Conservation (phyloP, 2,113 vertebrate species). For the Dipodomys merriami region DNA sequence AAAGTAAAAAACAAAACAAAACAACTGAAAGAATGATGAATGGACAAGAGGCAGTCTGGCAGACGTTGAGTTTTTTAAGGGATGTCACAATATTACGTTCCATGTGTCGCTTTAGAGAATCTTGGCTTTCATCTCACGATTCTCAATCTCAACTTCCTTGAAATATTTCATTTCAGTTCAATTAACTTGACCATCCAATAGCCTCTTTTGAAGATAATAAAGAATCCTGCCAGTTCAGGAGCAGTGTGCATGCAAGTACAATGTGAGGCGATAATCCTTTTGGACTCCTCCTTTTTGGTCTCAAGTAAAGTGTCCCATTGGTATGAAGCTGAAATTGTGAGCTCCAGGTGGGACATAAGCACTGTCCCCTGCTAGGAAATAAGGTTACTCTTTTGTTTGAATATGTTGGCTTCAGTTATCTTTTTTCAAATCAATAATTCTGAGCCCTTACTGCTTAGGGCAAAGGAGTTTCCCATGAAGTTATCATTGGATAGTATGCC, state of each 20-base stretch:
- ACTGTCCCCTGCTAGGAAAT: neutral
- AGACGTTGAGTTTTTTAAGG: constrained; percentile 74
- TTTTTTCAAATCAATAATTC: constrained; percentile 2
- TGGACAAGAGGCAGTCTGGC: constrained; percentile 78
- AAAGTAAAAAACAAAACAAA: constrained; percentile 34
- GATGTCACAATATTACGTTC: constrained; percentile 91
- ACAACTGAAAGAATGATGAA: constrained; percentile 78
- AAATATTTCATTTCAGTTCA: constrained; percentile 63
- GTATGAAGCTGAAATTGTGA: constrained; percentile 34
- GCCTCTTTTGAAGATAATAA: constrained; percentile 58
- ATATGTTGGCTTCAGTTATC: neutral
- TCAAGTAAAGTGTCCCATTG: constrained; percentile 39
- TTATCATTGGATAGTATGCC: neutral
- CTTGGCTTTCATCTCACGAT: constrained; percentile 67
- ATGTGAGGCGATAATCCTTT: neutral
- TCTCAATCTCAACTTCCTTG: constrained; percentile 40
- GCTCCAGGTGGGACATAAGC: neutral
- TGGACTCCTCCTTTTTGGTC: neutral
- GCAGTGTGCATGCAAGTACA: neutral
- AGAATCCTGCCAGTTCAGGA: constrained; percentile 34
- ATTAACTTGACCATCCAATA: neutral
- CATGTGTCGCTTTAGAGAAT: constrained; percentile 80
- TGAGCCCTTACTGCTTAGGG: neutral
- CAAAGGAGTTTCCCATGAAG: neutral
- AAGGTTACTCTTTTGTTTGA: neutral